Evolutionary conservation across 1,140 invertebrate species (phyloP).

Genomic region (Panagrolaimus sp.): DNA sequence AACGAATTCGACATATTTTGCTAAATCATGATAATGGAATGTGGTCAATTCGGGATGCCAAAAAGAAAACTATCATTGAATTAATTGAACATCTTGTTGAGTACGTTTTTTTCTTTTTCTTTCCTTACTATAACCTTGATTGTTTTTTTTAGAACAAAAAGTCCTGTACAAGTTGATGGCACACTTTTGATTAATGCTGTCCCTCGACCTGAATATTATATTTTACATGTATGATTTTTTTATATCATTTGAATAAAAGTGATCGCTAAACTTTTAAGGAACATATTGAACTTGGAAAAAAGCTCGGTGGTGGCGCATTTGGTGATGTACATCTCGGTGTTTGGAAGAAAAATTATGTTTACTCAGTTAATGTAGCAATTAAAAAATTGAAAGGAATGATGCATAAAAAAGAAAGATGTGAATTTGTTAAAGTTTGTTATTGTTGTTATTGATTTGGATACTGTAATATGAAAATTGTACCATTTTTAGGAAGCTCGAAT

Average conservation of each 20-base stretch:
- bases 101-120: background rate
- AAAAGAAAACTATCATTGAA: slow-evolving; percentile 2
- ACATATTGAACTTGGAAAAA: slow-evolving; percentile 11
- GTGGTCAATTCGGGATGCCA: slow-evolving; percentile 28
- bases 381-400: slow-evolving; percentile 27
- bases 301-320: slow-evolving; percentile 32
- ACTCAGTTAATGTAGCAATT: slow-evolving; percentile 36
- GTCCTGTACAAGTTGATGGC: slow-evolving; percentile 38
- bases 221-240: slow-evolving; percentile 42
- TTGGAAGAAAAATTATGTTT: slow-evolving; percentile 35
- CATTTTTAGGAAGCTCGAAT: slow-evolving; percentile 11
- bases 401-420: slow-evolving; percentile 20
- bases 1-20: slow-evolving; percentile 67
- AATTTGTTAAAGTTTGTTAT: slow-evolving; percentile 36
- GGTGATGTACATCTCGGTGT: slow-evolving; percentile 38
- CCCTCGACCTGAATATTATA: slow-evolving; percentile 28
- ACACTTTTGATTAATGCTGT: slow-evolving; percentile 26
- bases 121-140: background rate
- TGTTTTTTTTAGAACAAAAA: background rate
- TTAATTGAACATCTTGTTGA: slow-evolving; percentile 6
- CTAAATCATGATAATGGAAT: slow-evolving; percentile 59
- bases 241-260: slow-evolving; percentile 21
- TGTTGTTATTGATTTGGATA: slow-evolving; percentile 30
- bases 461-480: background rate
- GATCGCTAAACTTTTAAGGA: slow-evolving; percentile 21